These are phyloP conservation scores for Nephila pilipes DNA, from an alignment of 1,140 invertebrate species.

Conservation along the genomic window DNA sequence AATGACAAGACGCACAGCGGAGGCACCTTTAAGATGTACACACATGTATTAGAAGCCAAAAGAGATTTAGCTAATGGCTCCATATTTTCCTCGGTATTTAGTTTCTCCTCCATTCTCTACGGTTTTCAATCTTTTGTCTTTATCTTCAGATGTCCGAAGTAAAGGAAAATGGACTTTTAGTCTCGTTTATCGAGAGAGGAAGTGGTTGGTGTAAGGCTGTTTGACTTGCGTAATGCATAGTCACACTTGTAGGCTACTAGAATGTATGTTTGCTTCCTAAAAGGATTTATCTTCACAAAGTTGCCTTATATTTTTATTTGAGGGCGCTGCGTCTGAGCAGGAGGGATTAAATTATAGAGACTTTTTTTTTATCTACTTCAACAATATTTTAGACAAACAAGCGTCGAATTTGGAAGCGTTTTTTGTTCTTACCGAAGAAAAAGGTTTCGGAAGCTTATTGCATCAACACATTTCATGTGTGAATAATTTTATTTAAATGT, in stretches of 20 bases:
- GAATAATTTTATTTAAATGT: no score
- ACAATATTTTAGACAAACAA: no score
- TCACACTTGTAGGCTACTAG: background rate
- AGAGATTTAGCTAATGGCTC: slow-evolving; percentile 38
- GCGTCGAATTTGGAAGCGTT: no score
- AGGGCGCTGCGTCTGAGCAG: background rate
- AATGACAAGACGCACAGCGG: background rate
- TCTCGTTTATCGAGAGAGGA: slow-evolving; percentile 34
- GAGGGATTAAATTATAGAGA: background rate
- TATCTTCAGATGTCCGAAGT: slow-evolving; percentile 16
- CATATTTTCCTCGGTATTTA: slow-evolving; percentile 36
- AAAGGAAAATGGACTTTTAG: slow-evolving; percentile 40
- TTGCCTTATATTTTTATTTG: background rate
- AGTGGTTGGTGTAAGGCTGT: background rate
- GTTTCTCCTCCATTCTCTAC: background rate
- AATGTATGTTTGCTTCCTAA: slow-evolving; percentile 22
- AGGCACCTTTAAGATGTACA: background rate
- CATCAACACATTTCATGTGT: no score
- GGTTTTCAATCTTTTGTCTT: slow-evolving; percentile 33
- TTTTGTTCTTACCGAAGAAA: no score
- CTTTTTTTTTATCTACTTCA: no score
- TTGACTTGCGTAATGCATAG: slow-evolving; percentile 38
- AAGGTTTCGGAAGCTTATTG: no score
- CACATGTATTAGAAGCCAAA: background rate
- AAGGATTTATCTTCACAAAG: background rate